A percentile compares a stretch with the other conserved stretches of the same genome.
phyloP scores from a whole-genome alignment of 2,113 vertebrate genomes.

The Pelecanoides urinatrix region DNA sequence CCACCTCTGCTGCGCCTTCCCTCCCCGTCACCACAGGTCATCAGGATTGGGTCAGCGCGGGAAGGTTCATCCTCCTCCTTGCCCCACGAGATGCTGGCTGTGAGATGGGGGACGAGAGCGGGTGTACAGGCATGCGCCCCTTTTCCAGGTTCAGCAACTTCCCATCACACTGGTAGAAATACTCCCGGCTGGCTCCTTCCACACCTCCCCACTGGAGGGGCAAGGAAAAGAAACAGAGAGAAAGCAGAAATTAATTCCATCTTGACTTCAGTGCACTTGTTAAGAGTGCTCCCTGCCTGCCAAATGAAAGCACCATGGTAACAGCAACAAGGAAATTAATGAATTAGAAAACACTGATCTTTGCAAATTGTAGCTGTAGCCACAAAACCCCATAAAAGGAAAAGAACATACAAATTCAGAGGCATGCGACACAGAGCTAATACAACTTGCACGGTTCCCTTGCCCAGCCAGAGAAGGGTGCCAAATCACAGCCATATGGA shows the following conservation, averaged over 20 bases:
- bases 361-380: constrained; percentile 1
- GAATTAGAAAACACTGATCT: constrained; percentile 47
- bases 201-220: neutral
- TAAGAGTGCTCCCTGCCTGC: neutral
- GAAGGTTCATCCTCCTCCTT: neutral
- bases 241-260: constrained; percentile 30
- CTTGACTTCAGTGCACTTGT: constrained; percentile 2
- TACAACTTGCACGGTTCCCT: neutral
- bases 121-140: neutral
- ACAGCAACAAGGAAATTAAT: constrained; percentile 54
- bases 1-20: neutral
- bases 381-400: constrained; percentile 17
- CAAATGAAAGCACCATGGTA: constrained; percentile 54
- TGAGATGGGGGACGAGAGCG: neutral
- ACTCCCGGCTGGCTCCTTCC: neutral
- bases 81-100: neutral
- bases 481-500: neutral
- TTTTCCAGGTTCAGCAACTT: neutral
- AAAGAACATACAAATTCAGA: neutral
- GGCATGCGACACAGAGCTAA: neutral
- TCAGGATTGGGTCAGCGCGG: accelerated
- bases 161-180: neutral
- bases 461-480: neutral
- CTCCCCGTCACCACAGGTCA: neutral
- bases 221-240: neutral